Evolutionary conservation across 2,797 vertebrate genomes (phyloP), one percentile per base, ranked within the genome.

Genomic region (Chrosomus eos): DNA sequence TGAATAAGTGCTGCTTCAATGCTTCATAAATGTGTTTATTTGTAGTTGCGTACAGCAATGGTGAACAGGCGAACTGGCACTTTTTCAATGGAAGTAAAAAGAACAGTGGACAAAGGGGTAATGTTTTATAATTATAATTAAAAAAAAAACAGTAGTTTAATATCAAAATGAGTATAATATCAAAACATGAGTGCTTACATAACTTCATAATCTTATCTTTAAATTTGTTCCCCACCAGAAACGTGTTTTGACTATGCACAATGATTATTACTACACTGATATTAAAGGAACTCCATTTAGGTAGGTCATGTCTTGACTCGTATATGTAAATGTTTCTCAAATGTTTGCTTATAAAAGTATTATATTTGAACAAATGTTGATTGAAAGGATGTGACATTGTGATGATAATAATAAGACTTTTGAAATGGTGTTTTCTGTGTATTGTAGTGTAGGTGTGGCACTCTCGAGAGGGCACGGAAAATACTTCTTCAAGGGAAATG

Each of bases 221-320:
- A 5, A 7, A 64, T 60, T 83, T 38, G 45, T 81, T 43, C 43
- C 19, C 64, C 75, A 94, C 90, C 93, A 99, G 98, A 98, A 97
- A 92, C 97, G 98, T 62, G 97, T 99, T 84, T 94, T 99, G 91
- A 97, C 97, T 91, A 98, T 99, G 98, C 98, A 98, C 94, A 99
- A 99, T 92, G 98, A 99, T 94, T 99, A 99, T 95, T 99, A 96
- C 95, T 99, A 97, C 87, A 99, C 98, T 80, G 98, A 99, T 94
- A 99, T 99, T 94, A 98, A 97, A 95, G 98, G 98, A 84, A 99
- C 98, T 85, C 97, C 98, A 13, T 99, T 99, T 96, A 99, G 98
- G 98, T 98, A 95, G 89, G 86, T 53, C 5, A 11, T 43, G 28
- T 13, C 21, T 74, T 43, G 28, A 8, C 21, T 74, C 14, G 7